Base-by-base conservation (phyloP, 2,113 vertebrate species). In the Melanotaenia duboulayi region DNA sequence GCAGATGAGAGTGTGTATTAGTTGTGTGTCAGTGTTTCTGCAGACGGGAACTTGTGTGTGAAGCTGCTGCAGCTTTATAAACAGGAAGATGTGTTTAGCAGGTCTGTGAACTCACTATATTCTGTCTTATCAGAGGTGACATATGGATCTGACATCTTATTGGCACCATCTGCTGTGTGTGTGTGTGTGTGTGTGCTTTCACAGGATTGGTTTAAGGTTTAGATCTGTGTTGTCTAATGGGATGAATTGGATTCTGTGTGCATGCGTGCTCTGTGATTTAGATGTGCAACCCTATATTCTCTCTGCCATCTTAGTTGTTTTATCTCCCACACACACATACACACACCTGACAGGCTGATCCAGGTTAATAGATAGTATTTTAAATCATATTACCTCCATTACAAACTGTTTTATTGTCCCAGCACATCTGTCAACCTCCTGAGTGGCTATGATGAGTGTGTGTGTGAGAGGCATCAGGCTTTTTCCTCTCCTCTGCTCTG, bases 311-410 rank as follows among this genome's bases (percentile, higher is more conserved):
- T 69, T 88, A 81, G 88, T 90, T 85, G 83, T 87, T 85, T 87
- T 85, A 89, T 90, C 86, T 88, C 65, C 16, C 65, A 13, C 46
- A 76, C 62, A 84, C 86, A 85, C 50, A 78, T 67, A 82, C 74
- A 75, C 78, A 86, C 65, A 84, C 39, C 87, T 87, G 88, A 81
- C 67, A 56, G 90, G 8, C 40, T 92, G 84, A 89, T 94, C 91
- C 92, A 87, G 91, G 91, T 94, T 97, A 96, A 99, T 95, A 92
- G 95, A 99, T 97, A 95, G 95, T 96, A 96, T 97, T 99, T 99
- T 98, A 97, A 97, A 95, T 97, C 97, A 96, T 96, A 98, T 98
- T 97, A 98, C 96, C 95, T 95, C 95, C 95, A 98, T 98, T 98
- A 97, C 96, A 96, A 96, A 97, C 96, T 97, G 92, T 95, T 97